These are phyloP conservation scores for Perithous albicinctus DNA, from an alignment of 2,888 invertebrate species.

Conservation along the genomic window DNA sequence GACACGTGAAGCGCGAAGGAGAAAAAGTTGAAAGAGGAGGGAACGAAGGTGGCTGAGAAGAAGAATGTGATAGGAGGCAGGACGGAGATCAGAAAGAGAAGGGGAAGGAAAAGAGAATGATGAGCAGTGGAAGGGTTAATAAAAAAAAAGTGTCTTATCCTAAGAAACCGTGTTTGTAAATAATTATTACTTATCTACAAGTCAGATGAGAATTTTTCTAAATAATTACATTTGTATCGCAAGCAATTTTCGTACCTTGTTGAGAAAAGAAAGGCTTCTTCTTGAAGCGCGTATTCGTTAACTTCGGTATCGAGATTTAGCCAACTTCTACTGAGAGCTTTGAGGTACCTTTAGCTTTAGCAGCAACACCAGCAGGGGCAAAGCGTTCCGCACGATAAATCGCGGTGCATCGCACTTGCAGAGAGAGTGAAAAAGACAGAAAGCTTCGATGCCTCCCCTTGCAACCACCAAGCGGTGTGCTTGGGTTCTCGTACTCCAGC, in stretches of 20 bases:
- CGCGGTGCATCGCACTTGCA: conserved; percentile 29
- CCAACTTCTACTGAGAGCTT: conserved; percentile 22
- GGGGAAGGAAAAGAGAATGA: conserved; percentile 5
- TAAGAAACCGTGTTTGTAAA: neutral
- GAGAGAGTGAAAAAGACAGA: conserved; percentile 27
- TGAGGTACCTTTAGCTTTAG: conserved; percentile 1
- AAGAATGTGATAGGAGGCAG: conserved; percentile 32
- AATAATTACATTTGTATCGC: conserved; percentile 4
- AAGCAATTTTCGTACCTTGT: conserved; percentile 12
- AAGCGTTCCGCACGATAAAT: conserved; percentile 44
- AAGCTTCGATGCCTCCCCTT: conserved; percentile 27
- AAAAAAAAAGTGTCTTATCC: conserved; percentile 5
- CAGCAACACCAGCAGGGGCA: neutral
- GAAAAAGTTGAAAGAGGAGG: conserved; percentile 40
- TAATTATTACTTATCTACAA: conserved; percentile 20
- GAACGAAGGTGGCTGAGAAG: conserved; percentile 9
- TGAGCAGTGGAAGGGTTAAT: neutral
- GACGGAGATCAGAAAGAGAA: neutral
- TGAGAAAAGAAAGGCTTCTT: neutral
- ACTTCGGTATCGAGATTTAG: conserved; percentile 18
- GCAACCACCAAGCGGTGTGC: conserved; percentile 9
- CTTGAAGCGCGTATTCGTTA: conserved; percentile 14
- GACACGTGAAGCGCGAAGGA: conserved; percentile 47
- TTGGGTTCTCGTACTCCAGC: conserved; percentile 13
- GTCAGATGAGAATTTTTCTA: conserved; percentile 7